A percentile compares a stretch with the other conserved stretches of the same genome.
These are phyloP conservation scores for Erythrolamprus reginae DNA, from an alignment of 2,113 vertebrate species.

Conservation along the genomic window DNA sequence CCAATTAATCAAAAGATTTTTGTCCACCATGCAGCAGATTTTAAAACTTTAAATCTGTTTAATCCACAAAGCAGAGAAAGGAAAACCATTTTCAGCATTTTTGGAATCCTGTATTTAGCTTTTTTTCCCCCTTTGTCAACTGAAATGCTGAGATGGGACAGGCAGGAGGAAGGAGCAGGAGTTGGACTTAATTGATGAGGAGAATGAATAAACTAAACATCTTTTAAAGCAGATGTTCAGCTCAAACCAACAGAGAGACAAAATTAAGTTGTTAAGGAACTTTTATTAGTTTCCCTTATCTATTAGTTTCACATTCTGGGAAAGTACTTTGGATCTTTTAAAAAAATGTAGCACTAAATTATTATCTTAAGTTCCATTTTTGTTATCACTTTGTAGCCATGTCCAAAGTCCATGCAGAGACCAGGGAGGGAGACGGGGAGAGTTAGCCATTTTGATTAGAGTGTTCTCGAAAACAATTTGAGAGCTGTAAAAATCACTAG, in stretches of 20 bases:
- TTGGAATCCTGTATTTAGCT: neutral
- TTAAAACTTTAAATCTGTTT: neutral
- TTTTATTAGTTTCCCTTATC: constrained; percentile 42
- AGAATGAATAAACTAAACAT: constrained; percentile 18
- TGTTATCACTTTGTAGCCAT: constrained; percentile 41
- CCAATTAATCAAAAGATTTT: neutral
- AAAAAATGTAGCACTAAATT: constrained; percentile 37
- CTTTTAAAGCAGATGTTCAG: constrained; percentile 6
- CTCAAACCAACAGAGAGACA: constrained; percentile 23
- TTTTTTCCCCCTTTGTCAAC: constrained; percentile 6
- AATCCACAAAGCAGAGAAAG: neutral
- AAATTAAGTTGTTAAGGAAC: constrained; percentile 14
- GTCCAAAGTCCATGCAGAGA: constrained; percentile 6
- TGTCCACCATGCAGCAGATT: neutral
- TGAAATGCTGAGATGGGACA: neutral
- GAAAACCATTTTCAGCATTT: neutral
- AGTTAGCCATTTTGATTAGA: constrained; percentile 48
- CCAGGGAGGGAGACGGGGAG: constrained; percentile 12
- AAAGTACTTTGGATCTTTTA: constrained; percentile 1
- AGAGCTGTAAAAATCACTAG: constrained; percentile 44
- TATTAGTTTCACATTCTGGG: constrained; percentile 32
- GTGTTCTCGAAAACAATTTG: constrained; percentile 43
- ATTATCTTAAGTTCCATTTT: constrained; percentile 25
- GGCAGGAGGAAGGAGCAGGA: neutral
- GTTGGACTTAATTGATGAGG: constrained; percentile 33